Evolutionary conservation across 2,888 invertebrate species (phyloP).

Genomic region (Dimorphilus gyrociliatus): DNA sequence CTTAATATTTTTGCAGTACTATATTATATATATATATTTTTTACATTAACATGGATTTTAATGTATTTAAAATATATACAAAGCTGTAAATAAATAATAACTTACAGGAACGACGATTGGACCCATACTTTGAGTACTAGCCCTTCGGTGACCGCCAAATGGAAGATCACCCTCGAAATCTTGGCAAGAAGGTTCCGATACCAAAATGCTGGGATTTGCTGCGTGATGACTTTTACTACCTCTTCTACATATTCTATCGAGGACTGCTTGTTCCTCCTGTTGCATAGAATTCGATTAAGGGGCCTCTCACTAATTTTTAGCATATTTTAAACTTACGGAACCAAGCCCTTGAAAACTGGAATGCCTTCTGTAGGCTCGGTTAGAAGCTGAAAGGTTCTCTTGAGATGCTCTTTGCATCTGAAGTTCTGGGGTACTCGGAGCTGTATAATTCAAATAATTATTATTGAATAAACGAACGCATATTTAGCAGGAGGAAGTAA

Average conservation of each 20-base stretch:
- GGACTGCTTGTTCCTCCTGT: slow-evolving; percentile 13
- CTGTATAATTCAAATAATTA: too few species aligned
- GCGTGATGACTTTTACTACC: slow-evolving; percentile 5
- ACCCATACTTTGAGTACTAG: slow-evolving; percentile 32
- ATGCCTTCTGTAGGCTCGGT: slow-evolving; percentile 15
- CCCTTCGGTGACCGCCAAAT: slow-evolving; percentile 11
- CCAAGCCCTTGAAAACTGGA: slow-evolving; percentile 23
- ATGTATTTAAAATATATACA: not conserved
- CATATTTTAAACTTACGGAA: slow-evolving; percentile 11
- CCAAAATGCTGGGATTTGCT: slow-evolving; percentile 5
- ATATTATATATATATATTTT: slow-evolving; percentile 1
- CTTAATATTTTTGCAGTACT: not conserved
- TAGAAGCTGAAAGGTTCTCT: slow-evolving; percentile 9
- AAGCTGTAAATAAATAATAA: too few species aligned
- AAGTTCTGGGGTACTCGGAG: slow-evolving; percentile 22
- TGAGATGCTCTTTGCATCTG: slow-evolving; percentile 13
- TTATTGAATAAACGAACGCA: too few species aligned
- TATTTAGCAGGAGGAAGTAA: too few species aligned
- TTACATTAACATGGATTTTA: not conserved
- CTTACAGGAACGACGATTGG: slow-evolving; percentile 25
- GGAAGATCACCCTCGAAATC: slow-evolving; percentile 6
- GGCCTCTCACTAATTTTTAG: not conserved
- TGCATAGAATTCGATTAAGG: not conserved
- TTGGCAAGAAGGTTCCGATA: slow-evolving; percentile 11
- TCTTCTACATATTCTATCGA: slow-evolving; percentile 11